Conservation (phyloP, 23 tunicate species). For the Styela clava region DNA sequence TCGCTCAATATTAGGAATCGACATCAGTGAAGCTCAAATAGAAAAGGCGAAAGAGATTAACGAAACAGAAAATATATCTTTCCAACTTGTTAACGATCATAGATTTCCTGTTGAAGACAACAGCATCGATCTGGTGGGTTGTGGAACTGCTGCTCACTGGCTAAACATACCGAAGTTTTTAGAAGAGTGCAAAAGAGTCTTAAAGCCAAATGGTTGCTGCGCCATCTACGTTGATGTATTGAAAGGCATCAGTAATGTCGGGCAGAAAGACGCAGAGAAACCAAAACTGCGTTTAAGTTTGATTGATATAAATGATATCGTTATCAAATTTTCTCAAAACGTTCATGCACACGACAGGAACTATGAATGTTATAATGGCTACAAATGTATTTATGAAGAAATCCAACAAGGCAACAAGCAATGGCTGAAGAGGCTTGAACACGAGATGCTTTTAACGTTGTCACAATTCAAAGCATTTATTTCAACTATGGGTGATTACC, state of each 20-base stretch:
- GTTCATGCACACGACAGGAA: background rate
- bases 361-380: background rate
- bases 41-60: background rate
- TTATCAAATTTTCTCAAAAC: background rate
- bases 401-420: background rate
- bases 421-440: background rate
- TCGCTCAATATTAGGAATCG: background rate
- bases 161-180: background rate
- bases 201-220: conserved; percentile 2
- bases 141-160: conserved; percentile 1
- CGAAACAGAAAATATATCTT: background rate
- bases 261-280: too few species aligned
- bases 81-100: conserved; percentile 6
- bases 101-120: conserved; percentile 8
- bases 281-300: too few species aligned
- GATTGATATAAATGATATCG: background rate
- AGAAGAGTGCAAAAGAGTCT: conserved; percentile 4
- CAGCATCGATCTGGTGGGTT: background rate
- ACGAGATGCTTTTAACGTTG: background rate
- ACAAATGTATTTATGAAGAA: background rate
- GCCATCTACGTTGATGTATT: background rate
- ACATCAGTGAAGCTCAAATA: conserved; percentile 14
- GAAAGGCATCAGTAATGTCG: background rate
- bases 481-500: background rate
- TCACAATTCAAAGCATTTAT: background rate